phyloP scores from a whole-genome alignment of 1,140 invertebrate genomes.

The Aporrectodea caliginosa region DNA sequence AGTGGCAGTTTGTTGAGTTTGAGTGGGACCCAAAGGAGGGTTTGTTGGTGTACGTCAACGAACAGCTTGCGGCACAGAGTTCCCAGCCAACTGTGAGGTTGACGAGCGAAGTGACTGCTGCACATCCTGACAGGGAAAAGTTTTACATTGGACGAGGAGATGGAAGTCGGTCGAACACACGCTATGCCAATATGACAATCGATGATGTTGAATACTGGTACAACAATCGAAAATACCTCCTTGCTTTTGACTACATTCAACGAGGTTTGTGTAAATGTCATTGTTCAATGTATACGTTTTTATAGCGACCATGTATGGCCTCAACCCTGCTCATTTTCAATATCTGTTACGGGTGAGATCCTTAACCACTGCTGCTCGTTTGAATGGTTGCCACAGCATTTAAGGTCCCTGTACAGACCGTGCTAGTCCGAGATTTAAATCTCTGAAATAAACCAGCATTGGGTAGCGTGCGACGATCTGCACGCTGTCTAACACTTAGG shows the following conservation, averaged over 20 bases:
- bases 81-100: not conserved
- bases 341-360: no score
- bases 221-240: conserved; percentile 37
- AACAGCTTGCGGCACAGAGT: conserved; percentile 35
- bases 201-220: conserved; percentile 54
- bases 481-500: no score
- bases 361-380: no score
- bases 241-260: conserved; percentile 33
- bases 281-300: no score
- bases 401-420: no score
- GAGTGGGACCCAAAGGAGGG: conserved; percentile 48
- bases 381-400: no score
- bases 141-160: conserved; percentile 33
- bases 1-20: conserved; percentile 49
- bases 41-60: conserved; percentile 43
- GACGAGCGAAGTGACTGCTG: conserved; percentile 18
- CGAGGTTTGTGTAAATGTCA: conserved; percentile 34
- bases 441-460: no score
- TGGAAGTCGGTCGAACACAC: not conserved
- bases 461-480: no score
- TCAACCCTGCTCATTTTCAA: no score
- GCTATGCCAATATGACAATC: conserved; percentile 40
- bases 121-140: conserved; percentile 32
- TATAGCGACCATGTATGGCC: no score
- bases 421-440: no score